Evolutionary conservation across 2,888 invertebrate species (phyloP), one percentile per base, ranked within the genome.

Genomic region (Ditula angustiorana): DNA sequence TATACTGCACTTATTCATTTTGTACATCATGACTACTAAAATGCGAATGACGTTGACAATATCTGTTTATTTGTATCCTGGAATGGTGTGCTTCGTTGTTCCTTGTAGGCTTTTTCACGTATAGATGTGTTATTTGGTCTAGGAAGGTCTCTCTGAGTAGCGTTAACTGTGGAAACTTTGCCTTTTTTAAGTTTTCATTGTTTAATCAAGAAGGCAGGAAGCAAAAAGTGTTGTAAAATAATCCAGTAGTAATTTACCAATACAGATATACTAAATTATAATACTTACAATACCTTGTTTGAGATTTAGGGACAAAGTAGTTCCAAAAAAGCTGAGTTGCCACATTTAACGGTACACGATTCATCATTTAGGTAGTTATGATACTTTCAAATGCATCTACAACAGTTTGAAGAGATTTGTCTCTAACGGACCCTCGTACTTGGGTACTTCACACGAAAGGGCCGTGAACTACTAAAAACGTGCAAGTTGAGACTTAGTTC

Each of bases 21-120:
- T 80, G 77, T 83, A 86, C 78, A 73, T 75, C 74, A 74, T 69
- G 74, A 73, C 74, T 79, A 80, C 75, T 77, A 74, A 76, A 83
- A 85, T 88, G 88, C 88, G 83, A 79, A 83, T 89, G 90, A 90
- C 90, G 78, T 88, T 82, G 90, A 91, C 90, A 90, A 91, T 91
- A 90, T 89, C 77, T 83, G 80, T 83, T 85, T 81, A 77, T 80
- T 64, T 64, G 53, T 53, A 37, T 58, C 52, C 47, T 52, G 41
- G 46, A 10, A 19, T 21, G 50, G 44, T 60, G 56, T 55, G 57
- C 55, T 53, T 61, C 47, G 57, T 62, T 55, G 46, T 49, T 44
- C 58, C 56, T 26, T 47, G 52, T 62, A 67, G 44, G 57, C 53
- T 62, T 55, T n/a, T 49, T 41, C 66, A 30, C 35, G 37, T 59